Evolutionary conservation across 2,797 vertebrate genomes (phyloP).

Genomic region (Buceros bicornis): DNA sequence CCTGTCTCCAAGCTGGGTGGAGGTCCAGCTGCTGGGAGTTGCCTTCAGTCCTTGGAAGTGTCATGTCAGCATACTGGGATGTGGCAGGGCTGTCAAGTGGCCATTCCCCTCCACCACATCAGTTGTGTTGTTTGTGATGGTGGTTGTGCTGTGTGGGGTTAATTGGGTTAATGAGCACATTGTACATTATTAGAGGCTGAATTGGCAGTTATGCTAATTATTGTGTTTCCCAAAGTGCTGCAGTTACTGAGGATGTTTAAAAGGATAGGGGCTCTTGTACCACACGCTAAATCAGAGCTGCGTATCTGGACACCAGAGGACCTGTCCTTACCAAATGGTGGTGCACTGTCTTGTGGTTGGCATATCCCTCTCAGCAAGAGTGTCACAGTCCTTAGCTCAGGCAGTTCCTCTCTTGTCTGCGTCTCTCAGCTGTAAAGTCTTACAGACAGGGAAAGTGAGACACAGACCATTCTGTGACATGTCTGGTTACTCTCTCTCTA

Average conservation of each 20-base stretch:
- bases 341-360: background rate
- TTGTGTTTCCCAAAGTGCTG: slow-evolving; percentile 22
- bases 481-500: background rate
- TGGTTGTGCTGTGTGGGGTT: slow-evolving; percentile 46
- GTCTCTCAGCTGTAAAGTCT: background rate
- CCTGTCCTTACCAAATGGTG: background rate
- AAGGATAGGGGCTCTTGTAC: background rate
- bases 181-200: slow-evolving; percentile 55
- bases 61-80: background rate
- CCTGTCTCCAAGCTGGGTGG: background rate
- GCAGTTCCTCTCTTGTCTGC: background rate
- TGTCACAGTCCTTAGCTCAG: background rate
- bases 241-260: slow-evolving; percentile 1
- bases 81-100: background rate
- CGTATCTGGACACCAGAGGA: background rate
- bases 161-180: slow-evolving; percentile 61
- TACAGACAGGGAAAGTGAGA: background rate
- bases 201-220: slow-evolving; percentile 58
- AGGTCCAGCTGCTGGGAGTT: background rate
- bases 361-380: background rate
- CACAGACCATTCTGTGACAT: background rate
- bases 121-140: background rate
- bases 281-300: background rate
- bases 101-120: background rate
- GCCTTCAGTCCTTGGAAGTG: background rate